Evolutionary conservation across 2,797 vertebrate genomes (phyloP).

Genomic region (Protonibea diacanthus): DNA sequence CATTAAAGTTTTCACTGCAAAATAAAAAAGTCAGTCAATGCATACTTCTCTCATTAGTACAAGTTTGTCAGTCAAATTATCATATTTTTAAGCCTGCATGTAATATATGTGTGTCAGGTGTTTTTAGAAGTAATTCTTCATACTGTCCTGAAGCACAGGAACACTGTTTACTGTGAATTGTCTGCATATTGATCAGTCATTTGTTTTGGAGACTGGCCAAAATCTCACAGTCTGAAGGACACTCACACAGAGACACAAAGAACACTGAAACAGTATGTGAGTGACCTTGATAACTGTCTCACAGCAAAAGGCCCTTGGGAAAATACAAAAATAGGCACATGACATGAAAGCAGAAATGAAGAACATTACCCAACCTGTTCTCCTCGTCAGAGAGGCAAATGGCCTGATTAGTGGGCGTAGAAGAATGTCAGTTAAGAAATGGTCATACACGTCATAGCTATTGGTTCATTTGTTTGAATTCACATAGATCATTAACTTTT

Average conservation of each 20-base stretch:
- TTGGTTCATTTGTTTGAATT: slow-evolving; percentile 57
- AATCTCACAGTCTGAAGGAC: slow-evolving; percentile 49
- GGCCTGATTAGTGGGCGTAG: slow-evolving; percentile 30
- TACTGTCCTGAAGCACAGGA: slow-evolving; percentile 2
- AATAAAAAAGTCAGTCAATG: background rate
- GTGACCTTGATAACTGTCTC: slow-evolving; percentile 46
- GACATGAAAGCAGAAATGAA: slow-evolving; percentile 41
- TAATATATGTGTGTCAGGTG: background rate
- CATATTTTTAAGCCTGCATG: background rate
- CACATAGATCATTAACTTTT: slow-evolving; percentile 64
- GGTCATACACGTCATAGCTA: slow-evolving; percentile 7
- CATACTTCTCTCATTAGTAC: background rate
- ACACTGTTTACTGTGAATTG: slow-evolving; percentile 31
- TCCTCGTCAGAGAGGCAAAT: slow-evolving; percentile 52
- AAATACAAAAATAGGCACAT: background rate
- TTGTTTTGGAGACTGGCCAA: slow-evolving; percentile 39
- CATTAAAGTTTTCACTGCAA: background rate
- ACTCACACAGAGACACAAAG: slow-evolving; percentile 3
- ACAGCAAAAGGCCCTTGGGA: slow-evolving; percentile 35
- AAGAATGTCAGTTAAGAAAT: slow-evolving; percentile 30
- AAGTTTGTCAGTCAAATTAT: background rate
- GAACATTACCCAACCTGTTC: slow-evolving; percentile 5
- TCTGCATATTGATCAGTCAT: slow-evolving; percentile 43
- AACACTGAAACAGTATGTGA: slow-evolving; percentile 16
- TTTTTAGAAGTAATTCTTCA: slow-evolving; percentile 40